A percentile compares a stretch with the other conserved stretches of the same genome.
Conservation (phyloP, 2,113 vertebrate genomes). For the Mesitornis unicolor region DNA sequence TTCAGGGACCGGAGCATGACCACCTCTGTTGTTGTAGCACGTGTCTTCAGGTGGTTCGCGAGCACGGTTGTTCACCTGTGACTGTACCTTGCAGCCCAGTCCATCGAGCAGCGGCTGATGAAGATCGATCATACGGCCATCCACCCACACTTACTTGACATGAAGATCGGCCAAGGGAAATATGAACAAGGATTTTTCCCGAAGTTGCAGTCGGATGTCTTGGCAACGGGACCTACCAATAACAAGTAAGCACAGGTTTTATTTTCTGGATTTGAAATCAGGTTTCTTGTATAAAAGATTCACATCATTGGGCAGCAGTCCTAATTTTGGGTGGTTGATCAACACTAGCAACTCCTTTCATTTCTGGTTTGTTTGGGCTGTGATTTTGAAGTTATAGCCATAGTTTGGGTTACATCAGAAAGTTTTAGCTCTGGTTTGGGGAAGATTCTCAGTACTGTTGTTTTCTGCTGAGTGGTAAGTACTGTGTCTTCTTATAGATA, state of each 20-base stretch:
- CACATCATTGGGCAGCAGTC: neutral
- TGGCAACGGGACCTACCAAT: slow-evolving; percentile 84
- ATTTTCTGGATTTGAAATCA: neutral
- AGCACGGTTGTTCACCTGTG: rapidly evolving
- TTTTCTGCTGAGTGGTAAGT: neutral
- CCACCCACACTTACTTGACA: slow-evolving; percentile 94
- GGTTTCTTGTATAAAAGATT: neutral
- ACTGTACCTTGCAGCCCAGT: slow-evolving; percentile 79
- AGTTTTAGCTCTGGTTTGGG: neutral
- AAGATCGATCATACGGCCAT: slow-evolving; percentile 97
- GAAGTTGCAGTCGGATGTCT: slow-evolving; percentile 90
- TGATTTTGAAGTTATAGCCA: neutral
- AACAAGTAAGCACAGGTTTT: slow-evolving; percentile 85
- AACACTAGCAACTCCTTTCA: neutral
- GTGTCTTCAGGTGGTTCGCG: rapidly evolving
- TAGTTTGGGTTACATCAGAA: neutral
- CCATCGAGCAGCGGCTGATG: slow-evolving; percentile 87
- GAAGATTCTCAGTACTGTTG: neutral
- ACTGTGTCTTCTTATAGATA: neutral
- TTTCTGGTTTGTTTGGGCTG: neutral
- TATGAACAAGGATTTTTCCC: slow-evolving; percentile 96
- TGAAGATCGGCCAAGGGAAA: slow-evolving; percentile 97
- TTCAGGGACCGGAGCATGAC: neutral
- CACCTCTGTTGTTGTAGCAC: rapidly evolving
- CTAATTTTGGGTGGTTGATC: neutral